Base-by-base conservation (phyloP, 2,888 invertebrate species). In the Thecophora atra region DNA sequence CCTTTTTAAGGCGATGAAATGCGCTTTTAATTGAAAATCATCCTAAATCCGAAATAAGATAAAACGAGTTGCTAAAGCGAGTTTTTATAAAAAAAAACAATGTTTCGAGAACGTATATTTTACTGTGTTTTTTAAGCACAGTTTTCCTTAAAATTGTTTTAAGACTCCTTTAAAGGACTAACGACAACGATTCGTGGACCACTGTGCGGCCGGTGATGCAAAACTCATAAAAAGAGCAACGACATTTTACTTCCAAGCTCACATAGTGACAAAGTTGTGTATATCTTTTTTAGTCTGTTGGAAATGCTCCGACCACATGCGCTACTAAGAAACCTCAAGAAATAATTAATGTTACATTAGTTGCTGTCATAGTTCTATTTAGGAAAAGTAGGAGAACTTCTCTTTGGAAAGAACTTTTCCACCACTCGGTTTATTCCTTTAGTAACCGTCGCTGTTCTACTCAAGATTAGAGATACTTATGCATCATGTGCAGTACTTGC, bases 171-270 rank as follows among this genome's bases (percentile, higher is more conserved):
- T 21, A 21, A 54, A 54, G 6, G 6, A 37, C 37, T 2, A 37
- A 37, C 7, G 37, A 37, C 6, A 37, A 37, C 11, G 7, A 37
- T 37, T 37, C 11, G 1, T 37, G 37, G 11, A 37, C 37, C 37
- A 37, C 37, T 37, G 37, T 37, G 37, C 64, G 65, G n/a, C 42
- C 51, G 51, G 52, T 63, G 71, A 54, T 52, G 47, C 26, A 65
- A 73, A 73, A 73, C 71, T 58, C 64, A 58, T 68, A 65, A 73
- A 73, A 73, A 73, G 73, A 73, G 73, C 73, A 73, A 72, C 75
- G 73, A 67, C 70, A 71, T 28, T 62, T 26, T 19, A 65, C 56
- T 56, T 19, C n/a, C 60, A 51, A 64, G 69, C 64, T 7, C n/a
- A 63, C 63, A 47, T 15, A 19, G 3, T 4, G 21, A 3, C 11